Evolutionary conservation across 37 sponge, comb jelly and placozoan species (phyloP), one percentile per base, ranked within the genome.

Genomic region (Axinella damicornis): DNA sequence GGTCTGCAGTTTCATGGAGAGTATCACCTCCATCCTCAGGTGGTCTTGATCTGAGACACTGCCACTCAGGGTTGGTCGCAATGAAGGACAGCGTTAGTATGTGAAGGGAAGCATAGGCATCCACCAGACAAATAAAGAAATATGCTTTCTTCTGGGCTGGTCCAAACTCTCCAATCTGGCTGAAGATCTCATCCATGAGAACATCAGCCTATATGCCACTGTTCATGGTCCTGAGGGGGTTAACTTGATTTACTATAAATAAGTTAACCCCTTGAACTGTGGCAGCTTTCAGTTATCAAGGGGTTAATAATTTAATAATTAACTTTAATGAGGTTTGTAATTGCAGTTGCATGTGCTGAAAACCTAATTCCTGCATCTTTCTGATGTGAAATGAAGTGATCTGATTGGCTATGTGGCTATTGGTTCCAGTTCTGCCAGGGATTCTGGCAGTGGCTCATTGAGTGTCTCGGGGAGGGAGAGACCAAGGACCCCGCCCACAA

Each of bases 381-480:
- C n/a, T n/a, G n/a, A n/a, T n/a, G n/a, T n/a, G n/a, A n/a, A n/a
- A n/a, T n/a, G n/a, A n/a, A n/a, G n/a, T n/a, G n/a, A n/a, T n/a
- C 9, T 46, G 46, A 46, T 46, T n/a, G n/a, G 46, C 46, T 46
- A 46, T 46, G 4, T 46, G 46, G 9, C 46, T 46, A 46, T 9
- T 46, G 46, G 4, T 37, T 84, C 84, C 57, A 86, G 71, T 18
- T 86, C 80, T 20, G 25, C 30, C 9, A 92, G 73, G 60, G 93
- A 88, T 17, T 88, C 81, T 25, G 85, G 89, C 58, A 88, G 58
- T 0, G 89, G 85, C 38, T 58, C 37, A 73, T 84, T 63, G 13
- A 83, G 63, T n/a, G 93, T 92, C 72, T 92, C 93, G 20, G 93
- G 93, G 15, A 92, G 89, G 15, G 55, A 22, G 76, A 88, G 63